Evolutionary conservation across 2,888 invertebrate species (phyloP), one percentile per base, ranked within the genome.

Genomic region (Apamea crenata): DNA sequence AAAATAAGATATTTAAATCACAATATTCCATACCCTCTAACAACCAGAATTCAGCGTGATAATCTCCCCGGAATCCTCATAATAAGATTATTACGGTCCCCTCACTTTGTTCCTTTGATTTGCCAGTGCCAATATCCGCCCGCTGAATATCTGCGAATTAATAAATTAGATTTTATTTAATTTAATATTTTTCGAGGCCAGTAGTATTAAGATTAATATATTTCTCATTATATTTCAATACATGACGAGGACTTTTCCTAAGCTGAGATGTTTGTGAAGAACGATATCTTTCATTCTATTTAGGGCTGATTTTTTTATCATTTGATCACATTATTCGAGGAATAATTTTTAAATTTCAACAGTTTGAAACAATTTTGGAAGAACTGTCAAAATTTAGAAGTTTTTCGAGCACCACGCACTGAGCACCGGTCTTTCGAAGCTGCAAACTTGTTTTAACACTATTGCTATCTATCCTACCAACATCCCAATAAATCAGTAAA

Each of bases 81-180:
- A 87, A 87, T 88, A 74, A 89, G 82, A 87, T 88, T 90, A 90
- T 87, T 77, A 84, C 75, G 74, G 69, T 80, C 71, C 78, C 80
- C 75, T 76, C 53, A 65, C 71, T 77, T 80, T 78, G 87, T 85
- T 79, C 81, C 85, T 84, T 85, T 90, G 83, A 89, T 85, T 88
- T 82, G 47, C 53, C 70, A 78, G 61, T 73, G 78, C 83, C 89
- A 88, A 87, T 88, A 90, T 88, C 79, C 77, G 76, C 74, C 63
- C 74, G 61, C 21, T 63, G 74, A 83, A 80, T 80, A 82, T 84
- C 77, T 77, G 25, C 32, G 56, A 85, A 78, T 78, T 81, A 76
- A 74, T 82, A 75, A 73, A 82, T 80, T 69, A 72, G 47, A 72
- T 83, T 78, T 85, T 44, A 87, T 85, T 84, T 80, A 68, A 78